Conservation (phyloP, 1,140 invertebrate species). For the Drosophila sp. region DNA sequence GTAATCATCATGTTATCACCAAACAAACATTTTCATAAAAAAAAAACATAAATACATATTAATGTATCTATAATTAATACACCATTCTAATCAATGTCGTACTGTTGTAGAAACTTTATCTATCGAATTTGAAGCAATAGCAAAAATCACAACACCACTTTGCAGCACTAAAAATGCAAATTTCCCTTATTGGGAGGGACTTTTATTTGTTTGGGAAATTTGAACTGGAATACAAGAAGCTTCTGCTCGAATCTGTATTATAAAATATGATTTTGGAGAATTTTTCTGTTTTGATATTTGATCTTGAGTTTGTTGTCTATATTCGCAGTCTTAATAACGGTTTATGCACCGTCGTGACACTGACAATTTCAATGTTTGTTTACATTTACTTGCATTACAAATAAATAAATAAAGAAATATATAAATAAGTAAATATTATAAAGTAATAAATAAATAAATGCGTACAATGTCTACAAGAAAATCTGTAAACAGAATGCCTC, state of each 20-base stretch:
- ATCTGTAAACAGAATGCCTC: neutral
- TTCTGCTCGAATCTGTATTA: too few species aligned
- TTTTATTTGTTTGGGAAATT: slow-evolving; percentile 2
- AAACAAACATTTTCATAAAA: slow-evolving; percentile 21
- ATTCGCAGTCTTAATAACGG: neutral
- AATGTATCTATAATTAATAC: slow-evolving; percentile 1
- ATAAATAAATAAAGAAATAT: neutral
- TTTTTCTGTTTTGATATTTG: neutral
- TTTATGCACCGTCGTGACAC: slow-evolving; percentile 30
- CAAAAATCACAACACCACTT: neutral
- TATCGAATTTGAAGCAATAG: too few species aligned
- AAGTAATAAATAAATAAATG: neutral
- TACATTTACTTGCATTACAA: neutral
- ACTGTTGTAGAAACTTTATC: neutral
- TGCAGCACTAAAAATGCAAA: neutral
- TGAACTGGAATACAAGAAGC: neutral
- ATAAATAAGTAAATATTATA: neutral
- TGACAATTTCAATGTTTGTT: slow-evolving; percentile 23
- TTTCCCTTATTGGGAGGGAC: neutral
- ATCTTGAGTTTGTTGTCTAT: slow-evolving; percentile 12
- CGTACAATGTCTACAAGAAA: too few species aligned
- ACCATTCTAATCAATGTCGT: slow-evolving; percentile 23
- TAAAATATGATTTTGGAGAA: neutral
- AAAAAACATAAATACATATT: neutral
- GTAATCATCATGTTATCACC: slow-evolving; percentile 22